Evolutionary conservation across 2,888 invertebrate species (phyloP).

Genomic region (Melikaiella ostensackeni): DNA sequence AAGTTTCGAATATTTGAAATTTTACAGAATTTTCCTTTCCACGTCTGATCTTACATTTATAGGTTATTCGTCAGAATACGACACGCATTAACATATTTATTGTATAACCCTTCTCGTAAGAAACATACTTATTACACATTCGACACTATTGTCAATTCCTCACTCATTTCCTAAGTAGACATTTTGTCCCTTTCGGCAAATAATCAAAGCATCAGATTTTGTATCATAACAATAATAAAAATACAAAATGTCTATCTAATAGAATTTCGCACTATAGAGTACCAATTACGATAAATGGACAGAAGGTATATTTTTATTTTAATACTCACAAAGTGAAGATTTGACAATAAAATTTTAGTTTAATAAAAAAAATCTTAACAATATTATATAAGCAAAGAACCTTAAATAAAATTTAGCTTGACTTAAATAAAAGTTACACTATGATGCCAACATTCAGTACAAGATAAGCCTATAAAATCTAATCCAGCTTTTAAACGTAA

Average conservation of each 20-base stretch:
- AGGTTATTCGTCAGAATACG: neutral
- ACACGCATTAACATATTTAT: constrained; percentile 11
- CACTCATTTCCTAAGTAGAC: too few relatives aligned
- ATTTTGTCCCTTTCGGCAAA: neutral
- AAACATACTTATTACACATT: constrained; percentile 19
- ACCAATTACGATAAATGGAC: neutral
- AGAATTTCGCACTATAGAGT: neutral
- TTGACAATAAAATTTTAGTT: neutral
- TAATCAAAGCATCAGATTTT: neutral
- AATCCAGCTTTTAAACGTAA: neutral
- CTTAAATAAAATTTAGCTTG: neutral
- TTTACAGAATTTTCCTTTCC: constrained; percentile 14
- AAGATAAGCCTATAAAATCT: constrained; percentile 30
- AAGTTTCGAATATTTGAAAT: neutral
- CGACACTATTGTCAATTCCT: neutral
- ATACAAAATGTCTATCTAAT: neutral
- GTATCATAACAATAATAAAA: neutral
- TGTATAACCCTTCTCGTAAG: constrained; percentile 14
- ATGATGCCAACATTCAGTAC: constrained; percentile 14
- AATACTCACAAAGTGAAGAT: neutral
- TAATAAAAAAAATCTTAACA: neutral
- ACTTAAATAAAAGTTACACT: neutral
- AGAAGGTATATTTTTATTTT: neutral
- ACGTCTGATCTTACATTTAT: constrained; percentile 6
- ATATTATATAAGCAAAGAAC: neutral